Percentiles rank a stretch among this genome's conserved stretches.
Conservation (phyloP, 2,113 vertebrate species). For the Balaeniceps rex region DNA sequence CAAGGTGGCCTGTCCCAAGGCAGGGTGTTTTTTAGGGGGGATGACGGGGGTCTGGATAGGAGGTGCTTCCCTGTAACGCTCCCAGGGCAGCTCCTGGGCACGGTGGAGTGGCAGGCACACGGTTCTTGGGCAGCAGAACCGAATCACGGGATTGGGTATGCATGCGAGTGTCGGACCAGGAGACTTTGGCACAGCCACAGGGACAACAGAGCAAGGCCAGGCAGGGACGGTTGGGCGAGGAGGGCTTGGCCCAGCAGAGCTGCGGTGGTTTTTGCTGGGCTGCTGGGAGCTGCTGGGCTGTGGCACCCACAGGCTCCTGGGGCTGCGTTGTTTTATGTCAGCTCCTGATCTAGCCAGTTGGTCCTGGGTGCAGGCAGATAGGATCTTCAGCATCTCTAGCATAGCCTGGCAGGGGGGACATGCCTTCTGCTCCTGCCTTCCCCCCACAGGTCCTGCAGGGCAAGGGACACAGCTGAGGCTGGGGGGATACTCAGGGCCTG, state of each 20-base stretch:
- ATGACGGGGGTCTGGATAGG: background rate
- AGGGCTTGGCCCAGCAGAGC: background rate
- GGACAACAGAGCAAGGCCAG: background rate
- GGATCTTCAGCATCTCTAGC: background rate
- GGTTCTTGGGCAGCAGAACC: background rate
- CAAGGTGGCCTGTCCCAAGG: background rate
- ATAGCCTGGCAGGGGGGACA: background rate
- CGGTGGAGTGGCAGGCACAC: rapidly evolving
- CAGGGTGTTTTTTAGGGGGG: background rate
- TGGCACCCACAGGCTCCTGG: rapidly evolving
- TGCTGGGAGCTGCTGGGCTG: background rate
- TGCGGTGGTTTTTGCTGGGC: background rate
- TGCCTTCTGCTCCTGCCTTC: background rate
- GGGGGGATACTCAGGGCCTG: background rate
- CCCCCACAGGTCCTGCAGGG: rapidly evolving
- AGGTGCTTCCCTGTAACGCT: background rate
- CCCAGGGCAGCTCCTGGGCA: background rate
- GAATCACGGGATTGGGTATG: rapidly evolving
- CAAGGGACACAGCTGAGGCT: background rate
- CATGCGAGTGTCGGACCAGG: rapidly evolving
- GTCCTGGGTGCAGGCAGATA: background rate
- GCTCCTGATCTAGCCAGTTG: background rate
- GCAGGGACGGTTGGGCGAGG: rapidly evolving
- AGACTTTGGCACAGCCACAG: background rate
- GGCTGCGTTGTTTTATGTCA: rapidly evolving